phyloP scores from a whole-genome alignment of 2,113 vertebrate species.

The Phrynosoma platyrhinos region DNA sequence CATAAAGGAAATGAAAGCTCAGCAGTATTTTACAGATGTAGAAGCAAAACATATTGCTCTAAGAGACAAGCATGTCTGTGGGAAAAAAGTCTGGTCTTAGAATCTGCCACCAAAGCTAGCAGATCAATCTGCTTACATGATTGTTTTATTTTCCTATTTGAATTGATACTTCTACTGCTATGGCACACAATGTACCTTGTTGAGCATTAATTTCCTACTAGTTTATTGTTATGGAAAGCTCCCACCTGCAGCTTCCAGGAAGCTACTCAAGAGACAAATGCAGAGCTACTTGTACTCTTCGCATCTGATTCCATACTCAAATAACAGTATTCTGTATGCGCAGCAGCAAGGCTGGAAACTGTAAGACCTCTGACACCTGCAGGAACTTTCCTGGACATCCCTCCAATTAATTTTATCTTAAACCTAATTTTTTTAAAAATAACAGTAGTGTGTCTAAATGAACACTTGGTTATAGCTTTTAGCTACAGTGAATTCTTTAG shows the following conservation, averaged over 20 bases:
- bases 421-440: too few species aligned
- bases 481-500: too few species aligned
- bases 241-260: not conserved
- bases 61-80: not conserved
- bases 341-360: not conserved
- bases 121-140: not conserved
- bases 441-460: too few species aligned
- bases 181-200: not conserved
- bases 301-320: not conserved
- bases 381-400: too few species aligned
- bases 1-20: constrained; percentile 12
- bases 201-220: not conserved
- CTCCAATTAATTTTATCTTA: too few species aligned
- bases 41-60: not conserved
- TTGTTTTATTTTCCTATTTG: not conserved
- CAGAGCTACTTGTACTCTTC: not conserved
- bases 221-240: not conserved
- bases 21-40: not conserved
- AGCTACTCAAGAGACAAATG: not conserved
- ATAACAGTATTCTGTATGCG: not conserved
- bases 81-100: not conserved
- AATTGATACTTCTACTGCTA: not conserved
- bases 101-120: not conserved
- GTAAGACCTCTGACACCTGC: too few species aligned
- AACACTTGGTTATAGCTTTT: too few species aligned